A percentile compares a stretch with the other conserved stretches of the same genome.
Conservation (phyloP, 2,113 vertebrate genomes). For the Macquaria australasica region DNA sequence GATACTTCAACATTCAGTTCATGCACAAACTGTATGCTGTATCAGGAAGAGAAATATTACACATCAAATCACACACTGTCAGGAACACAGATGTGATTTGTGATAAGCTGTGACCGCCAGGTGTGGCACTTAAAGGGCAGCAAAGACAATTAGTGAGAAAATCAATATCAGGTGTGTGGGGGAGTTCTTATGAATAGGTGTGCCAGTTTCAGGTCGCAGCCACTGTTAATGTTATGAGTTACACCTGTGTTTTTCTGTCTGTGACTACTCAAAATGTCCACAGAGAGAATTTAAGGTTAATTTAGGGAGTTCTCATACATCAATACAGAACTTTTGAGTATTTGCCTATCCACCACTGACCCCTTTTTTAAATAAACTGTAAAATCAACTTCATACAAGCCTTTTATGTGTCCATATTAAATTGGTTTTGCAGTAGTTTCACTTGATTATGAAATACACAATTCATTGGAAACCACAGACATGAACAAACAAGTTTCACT, state of each 20-base stretch:
- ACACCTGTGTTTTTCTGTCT: not conserved
- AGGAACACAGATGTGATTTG: not conserved
- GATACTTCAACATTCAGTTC: not conserved
- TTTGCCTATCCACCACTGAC: no score
- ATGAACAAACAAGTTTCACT: not conserved
- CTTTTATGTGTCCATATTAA: not conserved
- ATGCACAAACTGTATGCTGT: not conserved
- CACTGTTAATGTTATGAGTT: not conserved
- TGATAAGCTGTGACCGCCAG: not conserved
- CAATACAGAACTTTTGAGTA: not conserved
- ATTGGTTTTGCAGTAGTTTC: not conserved
- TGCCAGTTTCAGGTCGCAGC: not conserved
- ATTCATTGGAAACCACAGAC: not conserved
- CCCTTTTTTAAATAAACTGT: no score
- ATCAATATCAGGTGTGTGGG: not conserved
- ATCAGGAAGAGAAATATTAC: not conserved
- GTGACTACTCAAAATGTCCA: not conserved
- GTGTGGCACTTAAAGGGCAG: not conserved
- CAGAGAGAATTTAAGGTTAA: no score
- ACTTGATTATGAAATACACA: not conserved
- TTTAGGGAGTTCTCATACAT: no score
- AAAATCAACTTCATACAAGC: no score
- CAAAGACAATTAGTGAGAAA: not conserved
- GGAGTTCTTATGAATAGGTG: not conserved
- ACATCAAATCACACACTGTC: not conserved